Conservation (phyloP, 53 echinoderm and acorn worm species). For the Echinometra lucunter region DNA sequence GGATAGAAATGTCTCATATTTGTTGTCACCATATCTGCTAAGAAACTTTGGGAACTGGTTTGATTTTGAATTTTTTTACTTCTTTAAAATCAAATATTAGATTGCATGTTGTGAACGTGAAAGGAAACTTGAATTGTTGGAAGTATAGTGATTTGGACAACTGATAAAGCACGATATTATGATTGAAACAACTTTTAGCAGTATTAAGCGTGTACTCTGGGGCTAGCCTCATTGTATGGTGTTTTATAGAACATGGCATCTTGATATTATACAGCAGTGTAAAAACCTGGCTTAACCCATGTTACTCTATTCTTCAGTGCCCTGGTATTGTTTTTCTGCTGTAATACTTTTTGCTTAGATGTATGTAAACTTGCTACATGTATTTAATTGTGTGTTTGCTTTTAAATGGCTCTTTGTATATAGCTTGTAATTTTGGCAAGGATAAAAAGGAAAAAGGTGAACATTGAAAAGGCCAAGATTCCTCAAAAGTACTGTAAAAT, state of each 20-base stretch:
- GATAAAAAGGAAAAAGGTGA: constrained; percentile 30
- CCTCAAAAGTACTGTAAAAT: neutral
- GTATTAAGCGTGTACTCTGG: neutral
- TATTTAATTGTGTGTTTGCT: constrained; percentile 53
- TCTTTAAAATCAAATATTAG: neutral
- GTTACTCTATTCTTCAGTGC: neutral
- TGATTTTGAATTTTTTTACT: neutral
- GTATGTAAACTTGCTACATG: constrained; percentile 27
- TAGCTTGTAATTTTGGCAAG: constrained; percentile 52
- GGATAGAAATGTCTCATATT: no score
- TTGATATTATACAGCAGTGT: constrained; percentile 9
- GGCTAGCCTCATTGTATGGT: neutral
- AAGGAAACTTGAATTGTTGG: neutral
- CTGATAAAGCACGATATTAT: neutral
- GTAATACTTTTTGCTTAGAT: neutral
- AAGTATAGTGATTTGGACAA: neutral
- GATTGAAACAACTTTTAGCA: neutral
- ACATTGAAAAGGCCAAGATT: neutral
- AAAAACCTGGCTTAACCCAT: neutral
- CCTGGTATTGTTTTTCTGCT: neutral
- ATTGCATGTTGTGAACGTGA: neutral
- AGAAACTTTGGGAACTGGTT: neutral
- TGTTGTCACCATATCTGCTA: neutral
- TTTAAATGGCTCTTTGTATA: constrained; percentile 48
- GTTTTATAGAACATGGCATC: neutral